Percentiles rank a stretch among this genome's conserved stretches.
phyloP scores from a whole-genome alignment of 2,797 vertebrate genomes.

The Nannoperca australis region DNA sequence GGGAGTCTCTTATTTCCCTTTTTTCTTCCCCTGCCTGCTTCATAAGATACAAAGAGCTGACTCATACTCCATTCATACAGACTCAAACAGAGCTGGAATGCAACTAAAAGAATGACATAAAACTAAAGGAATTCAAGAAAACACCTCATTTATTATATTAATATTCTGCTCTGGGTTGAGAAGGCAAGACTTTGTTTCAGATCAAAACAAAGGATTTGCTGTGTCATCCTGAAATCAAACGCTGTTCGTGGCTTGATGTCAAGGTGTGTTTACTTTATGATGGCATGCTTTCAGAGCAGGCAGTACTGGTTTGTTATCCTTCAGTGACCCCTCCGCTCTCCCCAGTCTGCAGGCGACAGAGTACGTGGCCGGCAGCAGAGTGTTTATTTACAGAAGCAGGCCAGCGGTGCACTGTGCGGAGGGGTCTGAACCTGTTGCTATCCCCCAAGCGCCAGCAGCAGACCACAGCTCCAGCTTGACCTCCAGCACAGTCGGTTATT shows the following conservation, averaged over 20 bases:
- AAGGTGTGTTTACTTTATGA: slow-evolving; percentile 19
- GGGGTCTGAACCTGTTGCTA: slow-evolving; percentile 49
- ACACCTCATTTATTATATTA: neutral
- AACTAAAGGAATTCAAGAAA: slow-evolving; percentile 10
- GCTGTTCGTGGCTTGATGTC: neutral
- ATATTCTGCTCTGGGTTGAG: neutral
- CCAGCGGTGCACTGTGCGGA: slow-evolving; percentile 27
- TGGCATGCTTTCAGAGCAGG: slow-evolving; percentile 18
- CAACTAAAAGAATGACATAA: slow-evolving; percentile 27
- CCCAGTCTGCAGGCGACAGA: slow-evolving; percentile 34
- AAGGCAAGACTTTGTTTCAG: neutral
- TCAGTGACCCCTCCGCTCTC: slow-evolving; percentile 54
- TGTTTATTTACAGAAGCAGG: slow-evolving; percentile 72
- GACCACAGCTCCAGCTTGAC: slow-evolving; percentile 57
- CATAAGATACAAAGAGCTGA: slow-evolving; percentile 69
- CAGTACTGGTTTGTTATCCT: slow-evolving; percentile 39
- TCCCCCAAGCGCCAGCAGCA: slow-evolving; percentile 32
- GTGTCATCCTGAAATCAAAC: slow-evolving; percentile 51
- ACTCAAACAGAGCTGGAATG: slow-evolving; percentile 34
- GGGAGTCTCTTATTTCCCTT: neutral
- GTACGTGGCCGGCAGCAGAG: slow-evolving; percentile 19
- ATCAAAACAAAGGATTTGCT: slow-evolving; percentile 45
- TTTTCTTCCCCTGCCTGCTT: neutral
- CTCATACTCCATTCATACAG: slow-evolving; percentile 67
- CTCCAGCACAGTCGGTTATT: slow-evolving; percentile 60